Evolutionary conservation across 2,113 vertebrate species (phyloP).

Genomic region (Salminus brasiliensis): DNA sequence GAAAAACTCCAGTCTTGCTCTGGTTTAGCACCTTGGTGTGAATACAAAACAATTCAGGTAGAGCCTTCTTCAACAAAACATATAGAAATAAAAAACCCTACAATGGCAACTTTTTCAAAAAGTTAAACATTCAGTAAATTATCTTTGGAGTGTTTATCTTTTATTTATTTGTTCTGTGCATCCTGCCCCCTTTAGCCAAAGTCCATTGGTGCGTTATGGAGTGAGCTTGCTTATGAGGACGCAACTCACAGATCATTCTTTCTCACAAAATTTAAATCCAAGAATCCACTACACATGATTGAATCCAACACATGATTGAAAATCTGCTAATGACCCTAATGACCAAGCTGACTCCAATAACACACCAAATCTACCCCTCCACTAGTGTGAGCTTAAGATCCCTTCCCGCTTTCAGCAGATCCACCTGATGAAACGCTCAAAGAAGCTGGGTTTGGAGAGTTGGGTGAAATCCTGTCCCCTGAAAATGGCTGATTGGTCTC

Average conservation of each 20-base stretch:
- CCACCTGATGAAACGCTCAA: slow-evolving; percentile 91
- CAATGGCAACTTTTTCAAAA: slow-evolving; percentile 44
- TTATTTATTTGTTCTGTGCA: slow-evolving; percentile 10
- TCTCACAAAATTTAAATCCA: background rate
- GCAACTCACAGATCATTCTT: slow-evolving; percentile 17
- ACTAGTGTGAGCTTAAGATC: slow-evolving; percentile 48
- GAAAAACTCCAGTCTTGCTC: slow-evolving; percentile 52
- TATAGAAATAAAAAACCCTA: slow-evolving; percentile 30
- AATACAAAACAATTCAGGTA: slow-evolving; percentile 34
- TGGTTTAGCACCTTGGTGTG: slow-evolving; percentile 59
- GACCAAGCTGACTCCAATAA: slow-evolving; percentile 16
- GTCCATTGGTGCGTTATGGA: slow-evolving; percentile 32
- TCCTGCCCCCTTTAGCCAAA: slow-evolving; percentile 30
- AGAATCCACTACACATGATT: too few species aligned
- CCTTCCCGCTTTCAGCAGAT: slow-evolving; percentile 73
- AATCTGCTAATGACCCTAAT: slow-evolving; percentile 3
- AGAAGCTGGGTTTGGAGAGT: slow-evolving; percentile 84
- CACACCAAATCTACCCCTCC: slow-evolving; percentile 50
- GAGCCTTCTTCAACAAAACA: slow-evolving; percentile 28
- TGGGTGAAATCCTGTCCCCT: slow-evolving; percentile 82
- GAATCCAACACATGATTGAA: too few species aligned
- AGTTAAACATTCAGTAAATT: slow-evolving; percentile 44
- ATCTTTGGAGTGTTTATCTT: slow-evolving; percentile 32
- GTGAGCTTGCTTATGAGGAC: slow-evolving; percentile 13
- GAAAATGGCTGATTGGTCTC: slow-evolving; percentile 88